Base-by-base conservation (phyloP, 1,140 invertebrate species). In the Sitodiplosis mosellana region DNA sequence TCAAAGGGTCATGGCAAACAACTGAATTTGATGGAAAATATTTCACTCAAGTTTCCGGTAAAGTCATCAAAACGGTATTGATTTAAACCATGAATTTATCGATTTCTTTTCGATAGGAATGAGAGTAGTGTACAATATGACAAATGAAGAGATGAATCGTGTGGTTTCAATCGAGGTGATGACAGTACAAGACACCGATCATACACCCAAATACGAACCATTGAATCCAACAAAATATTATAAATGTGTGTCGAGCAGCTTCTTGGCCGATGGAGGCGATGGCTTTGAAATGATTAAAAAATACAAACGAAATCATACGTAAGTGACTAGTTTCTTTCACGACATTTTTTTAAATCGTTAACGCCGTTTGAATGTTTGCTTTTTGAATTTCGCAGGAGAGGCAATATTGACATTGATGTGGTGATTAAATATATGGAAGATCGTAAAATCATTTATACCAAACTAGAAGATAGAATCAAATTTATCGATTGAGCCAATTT, bases 211-310 rank as follows among this genome's bases (percentile, higher is more conserved):
- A 2, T 84, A 76, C 56, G 63, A 72, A 51, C 57, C 69, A 0
- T 55, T 80, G 12, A 59, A 70, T 33, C 17, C 54, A 2, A 55
- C 69, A 8, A 55, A 67, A 48, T 65, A 67, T 33, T 87, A 87
- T 59, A 68, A 70, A 11, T 58, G 86, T 1, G 64, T 76, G 33
- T 70, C 69, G 46, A n/a, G n/a, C n/a, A n/a, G n/a, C n/a, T 87
- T 78, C 55, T 59, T 86, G 8, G 68, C 75, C 1, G 59, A 65
- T 2, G 81, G 81, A 8, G 82, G 82, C 14, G 81, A 84, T 53
- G 77, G 76, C 0, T 73, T 61, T 54, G 56, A 60, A 38, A 69
- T 73, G 52, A 48, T 64, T 6, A 49, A 46, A 46, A 54, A 58
- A 11, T 51, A 63, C 45, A 58, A 50, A 41, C 54, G 49, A 0